A percentile compares a stretch with the other conserved stretches of the same genome.
Evolutionary conservation across 1,140 invertebrate species (phyloP).

Genomic region (Drosophila leontia): DNA sequence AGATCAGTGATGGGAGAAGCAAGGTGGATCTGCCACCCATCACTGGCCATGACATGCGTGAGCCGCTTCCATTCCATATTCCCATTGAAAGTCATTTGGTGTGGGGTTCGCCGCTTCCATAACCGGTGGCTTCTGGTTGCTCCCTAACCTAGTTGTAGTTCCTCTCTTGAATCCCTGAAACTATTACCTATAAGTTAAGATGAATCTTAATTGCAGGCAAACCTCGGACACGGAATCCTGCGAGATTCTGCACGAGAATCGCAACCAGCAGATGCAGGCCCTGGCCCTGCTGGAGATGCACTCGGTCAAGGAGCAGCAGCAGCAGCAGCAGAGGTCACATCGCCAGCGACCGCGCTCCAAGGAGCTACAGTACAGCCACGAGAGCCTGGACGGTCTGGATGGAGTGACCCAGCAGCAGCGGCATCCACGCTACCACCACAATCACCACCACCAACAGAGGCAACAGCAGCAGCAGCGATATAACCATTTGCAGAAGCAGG

Average conservation of each 20-base stretch:
- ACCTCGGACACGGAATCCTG: conserved; percentile 84
- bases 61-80: conserved; percentile 31
- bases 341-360: conserved; percentile 78
- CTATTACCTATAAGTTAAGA: neutral
- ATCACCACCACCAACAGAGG: conserved; percentile 61
- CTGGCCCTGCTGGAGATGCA: conserved; percentile 71
- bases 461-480: conserved; percentile 61
- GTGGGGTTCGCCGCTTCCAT: conserved; percentile 33
- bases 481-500: conserved; percentile 68
- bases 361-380: conserved; percentile 78
- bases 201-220: conserved; percentile 64
- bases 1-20: conserved; percentile 16
- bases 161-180: neutral
- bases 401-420: conserved; percentile 43
- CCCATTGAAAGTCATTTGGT: conserved; percentile 22
- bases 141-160: conserved; percentile 1
- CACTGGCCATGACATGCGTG: conserved; percentile 10
- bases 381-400: conserved; percentile 72
- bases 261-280: conserved; percentile 73
- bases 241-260: conserved; percentile 83
- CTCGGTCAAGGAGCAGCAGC: conserved; percentile 37
- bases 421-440: conserved; percentile 66
- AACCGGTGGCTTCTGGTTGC: conserved; percentile 12
- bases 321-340: conserved; percentile 55
- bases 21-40: neutral